phyloP scores from a whole-genome alignment of 2,888 invertebrate species.

The Diarsia brunnea region DNA sequence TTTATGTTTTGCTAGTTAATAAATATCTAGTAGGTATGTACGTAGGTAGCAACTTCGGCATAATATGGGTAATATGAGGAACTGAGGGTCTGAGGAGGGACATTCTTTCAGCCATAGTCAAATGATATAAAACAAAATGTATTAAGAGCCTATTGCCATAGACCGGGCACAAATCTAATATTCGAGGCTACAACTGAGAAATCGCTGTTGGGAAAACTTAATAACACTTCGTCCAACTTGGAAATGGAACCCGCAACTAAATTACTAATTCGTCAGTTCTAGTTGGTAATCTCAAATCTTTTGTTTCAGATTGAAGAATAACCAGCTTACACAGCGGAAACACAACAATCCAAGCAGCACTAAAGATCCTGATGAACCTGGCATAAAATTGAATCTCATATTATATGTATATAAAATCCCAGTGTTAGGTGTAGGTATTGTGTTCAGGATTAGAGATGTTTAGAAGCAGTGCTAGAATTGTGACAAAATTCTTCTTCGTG shows the following conservation, averaged over 20 bases:
- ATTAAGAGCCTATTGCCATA: background rate
- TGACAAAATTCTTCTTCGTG: slow-evolving; percentile 5
- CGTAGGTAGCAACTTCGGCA: background rate
- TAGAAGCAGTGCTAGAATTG: slow-evolving; percentile 12
- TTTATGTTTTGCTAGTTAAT: background rate
- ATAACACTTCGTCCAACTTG: background rate
- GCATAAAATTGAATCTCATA: slow-evolving; percentile 47
- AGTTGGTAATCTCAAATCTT: background rate
- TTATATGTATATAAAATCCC: slow-evolving; percentile 6
- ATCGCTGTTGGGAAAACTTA: background rate
- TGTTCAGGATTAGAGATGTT: slow-evolving; percentile 10
- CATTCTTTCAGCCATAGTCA: background rate
- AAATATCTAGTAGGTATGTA: background rate
- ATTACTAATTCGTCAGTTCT: background rate
- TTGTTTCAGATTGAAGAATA: slow-evolving; percentile 56
- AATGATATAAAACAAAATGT: background rate
- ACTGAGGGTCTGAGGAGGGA: background rate
- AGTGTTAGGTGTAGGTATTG: slow-evolving; percentile 11
- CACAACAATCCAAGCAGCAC: slow-evolving; percentile 18
- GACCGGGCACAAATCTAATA: background rate
- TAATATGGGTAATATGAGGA: background rate
- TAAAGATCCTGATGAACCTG: slow-evolving; percentile 13
- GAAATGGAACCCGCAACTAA: background rate
- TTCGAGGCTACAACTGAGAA: background rate
- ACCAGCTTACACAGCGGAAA: slow-evolving; percentile 12